phyloP scores from a whole-genome alignment of 2,888 invertebrate genomes.

The Steinernema scapterisci region DNA sequence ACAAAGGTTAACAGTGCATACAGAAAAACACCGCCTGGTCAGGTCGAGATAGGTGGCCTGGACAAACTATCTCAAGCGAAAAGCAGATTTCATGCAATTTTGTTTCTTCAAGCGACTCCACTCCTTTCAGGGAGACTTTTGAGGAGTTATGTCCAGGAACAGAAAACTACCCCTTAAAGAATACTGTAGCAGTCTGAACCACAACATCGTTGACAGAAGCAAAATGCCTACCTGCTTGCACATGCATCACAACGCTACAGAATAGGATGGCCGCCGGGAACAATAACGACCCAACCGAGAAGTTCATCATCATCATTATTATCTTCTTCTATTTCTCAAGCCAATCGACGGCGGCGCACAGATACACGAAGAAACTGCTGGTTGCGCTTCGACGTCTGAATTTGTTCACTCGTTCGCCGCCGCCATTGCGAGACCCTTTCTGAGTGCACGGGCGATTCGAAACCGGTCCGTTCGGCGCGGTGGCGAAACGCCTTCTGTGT shows the following conservation, averaged over 20 bases:
- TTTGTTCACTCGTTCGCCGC: constrained; percentile 27
- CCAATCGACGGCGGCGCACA: background rate
- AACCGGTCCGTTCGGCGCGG: constrained; percentile 31
- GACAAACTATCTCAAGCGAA: too few relatives aligned
- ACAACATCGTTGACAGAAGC: too few relatives aligned
- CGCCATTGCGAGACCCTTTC: constrained; percentile 18
- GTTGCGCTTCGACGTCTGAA: constrained; percentile 27
- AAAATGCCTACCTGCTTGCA: constrained; percentile 6
- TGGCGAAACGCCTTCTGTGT: constrained; percentile 26
- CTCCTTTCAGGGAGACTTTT: too few relatives aligned
- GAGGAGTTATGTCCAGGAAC: too few relatives aligned
- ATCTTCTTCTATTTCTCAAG: background rate
- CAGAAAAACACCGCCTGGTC: too few relatives aligned
- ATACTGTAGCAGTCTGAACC: too few relatives aligned
- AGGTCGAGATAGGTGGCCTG: too few relatives aligned
- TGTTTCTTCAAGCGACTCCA: too few relatives aligned
- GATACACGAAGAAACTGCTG: constrained; percentile 19
- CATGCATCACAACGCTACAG: background rate
- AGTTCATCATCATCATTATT: constrained; percentile 1
- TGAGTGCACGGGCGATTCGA: constrained; percentile 10
- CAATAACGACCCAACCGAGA: background rate
- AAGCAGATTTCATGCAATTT: too few relatives aligned
- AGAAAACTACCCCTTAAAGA: too few relatives aligned
- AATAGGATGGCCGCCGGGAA: background rate
- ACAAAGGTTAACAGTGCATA: too few relatives aligned